phyloP scores from a whole-genome alignment of 53 echinoderm and acorn worm genomes.

The Henricia sp. region DNA sequence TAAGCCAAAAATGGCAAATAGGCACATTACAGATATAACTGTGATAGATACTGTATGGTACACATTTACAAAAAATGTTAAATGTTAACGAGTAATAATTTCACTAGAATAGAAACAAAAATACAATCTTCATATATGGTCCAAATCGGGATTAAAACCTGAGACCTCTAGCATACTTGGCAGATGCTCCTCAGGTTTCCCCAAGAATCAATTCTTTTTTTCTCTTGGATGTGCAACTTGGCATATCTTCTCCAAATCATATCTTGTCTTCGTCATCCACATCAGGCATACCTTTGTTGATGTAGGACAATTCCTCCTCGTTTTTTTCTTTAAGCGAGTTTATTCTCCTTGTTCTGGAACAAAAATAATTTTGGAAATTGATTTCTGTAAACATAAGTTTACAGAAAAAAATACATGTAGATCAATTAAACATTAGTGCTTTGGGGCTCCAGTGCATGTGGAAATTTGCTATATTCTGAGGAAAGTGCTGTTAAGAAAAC shows the following conservation, averaged over 20 bases:
- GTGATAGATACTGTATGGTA: not conserved
- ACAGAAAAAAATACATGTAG: not conserved
- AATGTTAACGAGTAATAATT: too few species aligned
- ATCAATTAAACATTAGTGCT: not conserved
- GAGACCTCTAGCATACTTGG: too few species aligned
- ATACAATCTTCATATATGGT: not conserved
- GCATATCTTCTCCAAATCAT: not conserved
- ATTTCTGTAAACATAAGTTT: not conserved
- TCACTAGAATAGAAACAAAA: not conserved
- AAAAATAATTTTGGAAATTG: not conserved
- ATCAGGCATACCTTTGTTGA: not conserved
- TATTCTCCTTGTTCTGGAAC: not conserved
- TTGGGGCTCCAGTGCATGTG: not conserved
- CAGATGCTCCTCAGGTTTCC: too few species aligned
- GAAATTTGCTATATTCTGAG: not conserved
- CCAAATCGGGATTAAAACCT: too few species aligned
- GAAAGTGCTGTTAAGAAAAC: not conserved
- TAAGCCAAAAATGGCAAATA: too few species aligned
- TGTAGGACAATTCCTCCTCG: slow-evolving; percentile 1
- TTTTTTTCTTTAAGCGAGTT: not conserved
- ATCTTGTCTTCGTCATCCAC: not conserved
- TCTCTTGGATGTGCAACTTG: not conserved
- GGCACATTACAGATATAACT: too few species aligned
- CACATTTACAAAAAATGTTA: not conserved
- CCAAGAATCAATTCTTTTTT: not conserved